These are phyloP conservation scores for Platypus cylindrus DNA, from an alignment of 2,888 invertebrate species.

Conservation along the genomic window DNA sequence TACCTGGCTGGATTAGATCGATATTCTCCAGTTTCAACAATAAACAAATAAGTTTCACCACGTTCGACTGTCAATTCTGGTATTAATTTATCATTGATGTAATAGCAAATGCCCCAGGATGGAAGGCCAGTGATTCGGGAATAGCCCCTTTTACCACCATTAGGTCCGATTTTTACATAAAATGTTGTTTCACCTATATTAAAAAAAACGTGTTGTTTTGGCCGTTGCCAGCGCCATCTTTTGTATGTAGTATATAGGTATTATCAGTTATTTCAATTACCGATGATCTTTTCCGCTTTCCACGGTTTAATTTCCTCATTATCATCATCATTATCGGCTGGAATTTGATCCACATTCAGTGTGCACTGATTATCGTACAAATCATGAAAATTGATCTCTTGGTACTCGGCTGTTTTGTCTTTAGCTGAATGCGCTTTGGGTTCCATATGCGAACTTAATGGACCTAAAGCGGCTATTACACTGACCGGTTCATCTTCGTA, in stretches of 20 bases:
- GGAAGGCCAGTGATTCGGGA: constrained; percentile 66
- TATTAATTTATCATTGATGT: constrained; percentile 79
- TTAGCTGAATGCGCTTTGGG: constrained; percentile 71
- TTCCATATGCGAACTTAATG: constrained; percentile 63
- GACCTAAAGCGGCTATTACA: constrained; percentile 80
- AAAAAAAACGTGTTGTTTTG: neutral
- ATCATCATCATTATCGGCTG: constrained; percentile 44
- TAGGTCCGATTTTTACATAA: constrained; percentile 70
- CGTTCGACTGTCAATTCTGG: constrained; percentile 82
- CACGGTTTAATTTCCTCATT: constrained; percentile 61
- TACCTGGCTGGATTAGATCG: constrained; percentile 60
- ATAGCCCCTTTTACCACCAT: constrained; percentile 70
- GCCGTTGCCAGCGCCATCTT: no score
- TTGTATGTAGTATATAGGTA: no score
- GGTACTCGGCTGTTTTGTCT: constrained; percentile 59
- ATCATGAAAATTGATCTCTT: constrained; percentile 64
- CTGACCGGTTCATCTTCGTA: constrained; percentile 42
- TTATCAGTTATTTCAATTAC: no score
- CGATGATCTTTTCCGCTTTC: constrained; percentile 50
- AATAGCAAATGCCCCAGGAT: constrained; percentile 88
- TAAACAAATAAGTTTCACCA: constrained; percentile 74
- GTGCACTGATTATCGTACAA: constrained; percentile 62
- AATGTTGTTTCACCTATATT: constrained; percentile 44
- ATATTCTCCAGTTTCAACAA: constrained; percentile 76
- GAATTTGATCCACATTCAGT: constrained; percentile 49